These are phyloP conservation scores for Myotis davidii DNA, from an alignment of 2,113 vertebrate genomes.

Conservation along the genomic window DNA sequence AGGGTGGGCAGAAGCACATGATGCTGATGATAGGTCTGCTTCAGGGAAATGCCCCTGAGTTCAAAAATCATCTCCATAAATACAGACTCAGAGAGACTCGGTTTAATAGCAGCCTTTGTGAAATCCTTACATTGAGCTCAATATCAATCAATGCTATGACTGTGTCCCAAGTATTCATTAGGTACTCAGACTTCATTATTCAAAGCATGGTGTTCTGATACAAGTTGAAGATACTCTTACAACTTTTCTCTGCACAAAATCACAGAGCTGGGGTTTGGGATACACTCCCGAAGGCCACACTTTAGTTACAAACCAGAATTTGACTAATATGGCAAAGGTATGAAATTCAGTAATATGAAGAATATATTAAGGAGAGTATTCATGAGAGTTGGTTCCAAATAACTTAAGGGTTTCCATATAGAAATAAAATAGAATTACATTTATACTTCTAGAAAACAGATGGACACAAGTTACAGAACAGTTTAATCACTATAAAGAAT, in stretches of 20 bases:
- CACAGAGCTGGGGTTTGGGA: background rate
- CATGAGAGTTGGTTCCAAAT: background rate
- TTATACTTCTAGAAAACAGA: background rate
- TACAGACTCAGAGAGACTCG: background rate
- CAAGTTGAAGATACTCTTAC: background rate
- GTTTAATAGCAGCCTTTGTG: background rate
- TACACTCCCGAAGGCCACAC: background rate
- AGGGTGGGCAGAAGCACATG: background rate
- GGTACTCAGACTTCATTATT: background rate
- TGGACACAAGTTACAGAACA: background rate
- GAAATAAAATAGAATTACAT: background rate
- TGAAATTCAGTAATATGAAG: background rate
- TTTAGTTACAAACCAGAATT: background rate
- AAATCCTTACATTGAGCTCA: background rate
- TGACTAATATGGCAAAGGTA: background rate
- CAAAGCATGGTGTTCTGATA: background rate
- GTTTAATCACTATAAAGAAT: background rate
- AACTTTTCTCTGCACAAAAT: background rate
- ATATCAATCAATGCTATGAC: background rate
- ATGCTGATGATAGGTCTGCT: background rate
- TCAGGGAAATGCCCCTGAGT: background rate
- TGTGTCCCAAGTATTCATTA: background rate
- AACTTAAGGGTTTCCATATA: background rate
- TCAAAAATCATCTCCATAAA: conserved; percentile 19
- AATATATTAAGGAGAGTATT: background rate